A percentile compares a stretch with the other conserved stretches of the same genome.
phyloP scores from a whole-genome alignment of 2,113 vertebrate species.

The Cyprinodon variegatus region DNA sequence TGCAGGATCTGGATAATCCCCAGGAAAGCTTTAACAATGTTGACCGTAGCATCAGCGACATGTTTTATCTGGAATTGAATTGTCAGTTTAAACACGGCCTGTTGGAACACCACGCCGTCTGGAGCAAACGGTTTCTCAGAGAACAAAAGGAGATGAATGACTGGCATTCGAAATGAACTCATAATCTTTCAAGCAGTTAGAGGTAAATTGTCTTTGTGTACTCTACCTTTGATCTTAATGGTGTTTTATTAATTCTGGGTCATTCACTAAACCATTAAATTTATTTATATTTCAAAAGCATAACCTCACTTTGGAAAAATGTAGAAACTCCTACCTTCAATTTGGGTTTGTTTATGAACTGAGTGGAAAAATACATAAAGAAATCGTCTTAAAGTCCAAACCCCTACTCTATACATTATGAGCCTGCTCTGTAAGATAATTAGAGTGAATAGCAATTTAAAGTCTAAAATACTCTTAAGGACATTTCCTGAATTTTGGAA shows the following conservation, averaged over 20 bases:
- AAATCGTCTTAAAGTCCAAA: too few relatives aligned
- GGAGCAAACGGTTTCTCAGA: background rate
- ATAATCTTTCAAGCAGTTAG: background rate
- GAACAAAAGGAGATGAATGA: background rate
- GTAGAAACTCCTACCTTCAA: background rate
- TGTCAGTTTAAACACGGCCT: constrained; percentile 3
- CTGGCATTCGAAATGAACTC: background rate
- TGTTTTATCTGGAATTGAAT: constrained; percentile 23
- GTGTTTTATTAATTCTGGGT: background rate
- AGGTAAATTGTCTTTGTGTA: background rate
- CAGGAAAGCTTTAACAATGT: constrained; percentile 27
- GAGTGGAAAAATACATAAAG: too few relatives aligned
- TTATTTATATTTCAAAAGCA: background rate
- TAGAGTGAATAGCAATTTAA: too few relatives aligned
- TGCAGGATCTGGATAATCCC: constrained; percentile 45
- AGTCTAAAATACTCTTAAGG: background rate
- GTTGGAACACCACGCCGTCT: constrained; percentile 1
- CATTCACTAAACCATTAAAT: background rate
- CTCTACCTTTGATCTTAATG: too few relatives aligned
- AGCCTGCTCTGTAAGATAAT: too few relatives aligned
- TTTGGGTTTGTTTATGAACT: background rate
- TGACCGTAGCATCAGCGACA: constrained; percentile 4
- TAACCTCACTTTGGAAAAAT: background rate
- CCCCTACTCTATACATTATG: too few relatives aligned
- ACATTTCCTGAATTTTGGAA: background rate